Evolutionary conservation across 2,797 vertebrate genomes (phyloP).

Genomic region (Danio albolineatus): DNA sequence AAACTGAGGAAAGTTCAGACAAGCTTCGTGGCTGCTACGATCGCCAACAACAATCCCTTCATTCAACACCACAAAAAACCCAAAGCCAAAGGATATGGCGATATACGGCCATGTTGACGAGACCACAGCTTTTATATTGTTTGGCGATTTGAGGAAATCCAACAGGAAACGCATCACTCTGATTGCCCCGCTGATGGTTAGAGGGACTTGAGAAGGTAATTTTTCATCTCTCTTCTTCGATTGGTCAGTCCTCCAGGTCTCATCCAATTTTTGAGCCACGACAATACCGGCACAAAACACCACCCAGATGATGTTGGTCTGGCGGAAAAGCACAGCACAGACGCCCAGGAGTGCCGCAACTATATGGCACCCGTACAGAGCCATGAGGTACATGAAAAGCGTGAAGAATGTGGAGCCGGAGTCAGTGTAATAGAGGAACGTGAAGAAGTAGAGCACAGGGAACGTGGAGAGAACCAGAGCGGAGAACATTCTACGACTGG

Average conservation of each 20-base stretch:
- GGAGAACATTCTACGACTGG: conserved; percentile 85
- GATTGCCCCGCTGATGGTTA: conserved; percentile 75
- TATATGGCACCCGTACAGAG: conserved; percentile 91
- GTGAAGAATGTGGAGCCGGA: conserved; percentile 94
- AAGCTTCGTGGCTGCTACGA: conserved; percentile 88
- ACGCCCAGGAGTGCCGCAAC: conserved; percentile 89
- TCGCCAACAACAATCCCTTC: conserved; percentile 94
- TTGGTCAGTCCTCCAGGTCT: conserved; percentile 86
- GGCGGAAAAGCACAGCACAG: conserved; percentile 93
- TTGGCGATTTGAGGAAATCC: conserved; percentile 74
- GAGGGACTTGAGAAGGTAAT: conserved; percentile 71
- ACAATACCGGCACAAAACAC: conserved; percentile 91
- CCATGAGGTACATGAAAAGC: conserved; percentile 96
- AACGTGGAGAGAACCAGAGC: conserved; percentile 87
- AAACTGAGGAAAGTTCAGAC: conserved; percentile 91
- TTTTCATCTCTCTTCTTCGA: conserved; percentile 90
- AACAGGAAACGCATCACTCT: conserved; percentile 78
- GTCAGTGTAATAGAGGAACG: conserved; percentile 98
- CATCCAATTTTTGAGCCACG: conserved; percentile 85
- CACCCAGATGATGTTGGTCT: conserved; percentile 95
- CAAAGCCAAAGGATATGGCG: conserved; percentile 76
- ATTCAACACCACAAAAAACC: conserved; percentile 84
- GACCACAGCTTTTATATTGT: conserved; percentile 76
- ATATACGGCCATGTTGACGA: conserved; percentile 88
- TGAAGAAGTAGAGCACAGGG: conserved; percentile 97